Evolutionary conservation across 2,888 invertebrate genomes (phyloP).

Genomic region (Polietes domitor): DNA sequence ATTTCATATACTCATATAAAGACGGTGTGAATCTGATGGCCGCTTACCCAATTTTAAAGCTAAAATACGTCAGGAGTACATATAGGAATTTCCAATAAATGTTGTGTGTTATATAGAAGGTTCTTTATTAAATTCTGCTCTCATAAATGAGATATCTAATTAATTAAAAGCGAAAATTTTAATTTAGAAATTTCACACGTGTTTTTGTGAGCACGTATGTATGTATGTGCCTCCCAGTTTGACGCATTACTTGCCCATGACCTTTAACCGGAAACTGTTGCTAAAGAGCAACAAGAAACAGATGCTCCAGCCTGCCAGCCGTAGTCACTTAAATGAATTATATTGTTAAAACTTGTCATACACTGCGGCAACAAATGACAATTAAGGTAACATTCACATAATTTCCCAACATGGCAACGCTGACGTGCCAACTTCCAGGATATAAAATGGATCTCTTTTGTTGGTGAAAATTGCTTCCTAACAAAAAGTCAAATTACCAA

Average conservation of each 20-base stretch:
- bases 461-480: conserved; percentile 31
- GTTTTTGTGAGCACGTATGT: neutral
- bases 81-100: too few species aligned
- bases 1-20: too few species aligned
- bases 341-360: neutral
- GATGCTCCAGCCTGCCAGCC: neutral
- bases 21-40: too few species aligned
- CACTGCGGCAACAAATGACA: conserved; percentile 1
- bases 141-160: too few species aligned
- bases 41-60: too few species aligned
- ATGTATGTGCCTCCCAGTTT: neutral
- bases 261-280: neutral
- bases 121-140: too few species aligned
- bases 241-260: neutral
- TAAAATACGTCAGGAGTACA: too few species aligned
- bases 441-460: conserved; percentile 10
- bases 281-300: neutral
- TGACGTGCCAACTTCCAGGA: neutral
- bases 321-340: conserved; percentile 5
- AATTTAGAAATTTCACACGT: neutral
- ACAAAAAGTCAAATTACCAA: conserved; percentile 42
- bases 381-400: neutral
- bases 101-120: too few species aligned
- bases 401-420: neutral
- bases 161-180: too few species aligned